These are phyloP conservation scores for Camponotus vicinus DNA, from an alignment of 1,140 invertebrate genomes.

Conservation along the genomic window DNA sequence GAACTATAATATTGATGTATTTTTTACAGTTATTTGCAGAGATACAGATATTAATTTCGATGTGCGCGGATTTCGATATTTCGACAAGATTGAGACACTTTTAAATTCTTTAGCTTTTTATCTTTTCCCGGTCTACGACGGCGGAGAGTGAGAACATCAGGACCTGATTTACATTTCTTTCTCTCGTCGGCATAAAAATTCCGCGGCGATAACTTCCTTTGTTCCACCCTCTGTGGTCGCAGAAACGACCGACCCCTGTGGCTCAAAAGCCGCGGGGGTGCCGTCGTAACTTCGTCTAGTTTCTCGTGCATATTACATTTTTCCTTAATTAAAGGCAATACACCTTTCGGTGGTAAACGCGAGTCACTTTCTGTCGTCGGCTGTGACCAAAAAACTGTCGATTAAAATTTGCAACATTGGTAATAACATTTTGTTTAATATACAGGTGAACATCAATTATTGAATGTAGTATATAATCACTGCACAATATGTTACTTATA, in stretches of 20 bases:
- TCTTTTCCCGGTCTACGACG: conserved; percentile 56
- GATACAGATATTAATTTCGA: not conserved
- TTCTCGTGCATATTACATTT: conserved; percentile 84
- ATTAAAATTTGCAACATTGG: not conserved
- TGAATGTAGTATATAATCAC: not conserved
- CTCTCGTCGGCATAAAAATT: conserved; percentile 85
- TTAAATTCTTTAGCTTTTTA: conserved; percentile 45
- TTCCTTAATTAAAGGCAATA: conserved; percentile 82
- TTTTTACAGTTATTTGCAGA: not conserved
- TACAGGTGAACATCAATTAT: not conserved
- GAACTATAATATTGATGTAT: not conserved
- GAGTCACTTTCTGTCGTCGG: not conserved
- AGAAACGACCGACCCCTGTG: conserved; percentile 75
- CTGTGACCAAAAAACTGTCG: not conserved
- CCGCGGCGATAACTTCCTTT: conserved; percentile 85
- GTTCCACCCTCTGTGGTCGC: conserved; percentile 81
- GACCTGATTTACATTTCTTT: conserved; percentile 85
- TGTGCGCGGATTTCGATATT: conserved; percentile 33
- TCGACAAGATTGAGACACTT: conserved; percentile 59
- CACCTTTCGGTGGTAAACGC: not conserved
- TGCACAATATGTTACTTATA: not conserved
- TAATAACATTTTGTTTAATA: not conserved
- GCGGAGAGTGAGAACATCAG: conserved; percentile 70
- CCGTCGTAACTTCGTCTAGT: conserved; percentile 75
- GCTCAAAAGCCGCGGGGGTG: conserved; percentile 71